phyloP scores from a whole-genome alignment of 2,797 vertebrate genomes.

The Sebastolobus alascanus region DNA sequence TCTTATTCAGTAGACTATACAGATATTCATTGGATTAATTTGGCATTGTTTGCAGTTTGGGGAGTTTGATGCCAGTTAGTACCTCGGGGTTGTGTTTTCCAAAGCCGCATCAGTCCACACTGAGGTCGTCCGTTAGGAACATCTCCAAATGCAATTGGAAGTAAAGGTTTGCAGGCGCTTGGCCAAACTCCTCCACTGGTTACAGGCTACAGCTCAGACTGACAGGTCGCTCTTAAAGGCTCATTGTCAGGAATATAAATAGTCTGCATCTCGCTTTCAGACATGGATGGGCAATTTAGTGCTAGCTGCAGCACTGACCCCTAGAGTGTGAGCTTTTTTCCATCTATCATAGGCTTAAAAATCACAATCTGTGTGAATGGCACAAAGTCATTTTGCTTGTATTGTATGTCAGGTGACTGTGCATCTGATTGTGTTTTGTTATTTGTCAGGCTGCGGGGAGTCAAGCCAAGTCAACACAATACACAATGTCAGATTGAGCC shows the following conservation, averaged over 20 bases:
- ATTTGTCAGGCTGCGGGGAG: conserved; percentile 46
- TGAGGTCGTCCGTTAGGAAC: conserved; percentile 51
- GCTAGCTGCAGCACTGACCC: conserved; percentile 44
- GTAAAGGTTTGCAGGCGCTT: conserved; percentile 63
- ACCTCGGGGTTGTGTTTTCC: conserved; percentile 20
- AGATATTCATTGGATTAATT: background rate
- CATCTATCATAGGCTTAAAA: conserved; percentile 43
- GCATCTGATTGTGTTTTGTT: conserved; percentile 34
- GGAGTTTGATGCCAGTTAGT: conserved; percentile 23
- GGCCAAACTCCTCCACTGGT: conserved; percentile 51
- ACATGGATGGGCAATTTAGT: conserved; percentile 67
- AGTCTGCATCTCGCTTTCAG: conserved; percentile 72
- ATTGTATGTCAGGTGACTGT: conserved; percentile 30
- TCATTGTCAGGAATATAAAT: conserved; percentile 79
- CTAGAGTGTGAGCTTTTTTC: conserved; percentile 7
- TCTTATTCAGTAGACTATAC: background rate
- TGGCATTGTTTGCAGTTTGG: background rate
- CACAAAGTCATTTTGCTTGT: conserved; percentile 45
- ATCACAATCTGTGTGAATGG: conserved; percentile 45
- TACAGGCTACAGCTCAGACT: conserved; percentile 60
- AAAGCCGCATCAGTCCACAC: conserved; percentile 26
- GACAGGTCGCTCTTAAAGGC: conserved; percentile 74
- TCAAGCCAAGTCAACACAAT: conserved; percentile 51
- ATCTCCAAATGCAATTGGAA: conserved; percentile 67
- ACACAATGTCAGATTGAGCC: conserved; percentile 47